These are phyloP conservation scores for Drosophila ezoana DNA, from an alignment of 2,888 invertebrate genomes.

Conservation along the genomic window DNA sequence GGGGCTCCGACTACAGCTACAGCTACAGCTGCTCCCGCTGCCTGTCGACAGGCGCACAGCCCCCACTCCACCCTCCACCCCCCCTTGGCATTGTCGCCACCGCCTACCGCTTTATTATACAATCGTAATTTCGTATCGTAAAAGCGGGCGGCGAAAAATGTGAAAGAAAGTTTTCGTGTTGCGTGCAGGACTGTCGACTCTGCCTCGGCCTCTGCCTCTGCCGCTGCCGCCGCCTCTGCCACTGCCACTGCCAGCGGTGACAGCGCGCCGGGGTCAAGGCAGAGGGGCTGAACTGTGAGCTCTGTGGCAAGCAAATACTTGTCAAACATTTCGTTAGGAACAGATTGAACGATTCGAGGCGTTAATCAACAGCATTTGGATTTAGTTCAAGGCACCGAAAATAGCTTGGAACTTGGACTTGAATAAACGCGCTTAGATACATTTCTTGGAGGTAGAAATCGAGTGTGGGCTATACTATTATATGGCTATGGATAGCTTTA, in stretches of 20 bases:
- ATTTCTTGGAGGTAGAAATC: too few species aligned
- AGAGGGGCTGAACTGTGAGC: conserved; percentile 4
- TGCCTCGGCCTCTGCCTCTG: conserved; percentile 2
- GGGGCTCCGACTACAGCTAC: conserved; percentile 15
- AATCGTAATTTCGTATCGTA: conserved; percentile 77
- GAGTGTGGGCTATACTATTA: too few species aligned
- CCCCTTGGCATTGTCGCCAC: conserved; percentile 1
- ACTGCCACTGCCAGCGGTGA: neutral
- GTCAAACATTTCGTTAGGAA: conserved; percentile 41
- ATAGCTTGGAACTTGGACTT: too few species aligned
- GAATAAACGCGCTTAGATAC: too few species aligned
- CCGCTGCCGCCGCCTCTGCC: neutral
- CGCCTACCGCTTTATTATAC: conserved; percentile 70
- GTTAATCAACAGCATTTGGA: conserved; percentile 44
- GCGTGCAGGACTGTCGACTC: conserved; percentile 62
- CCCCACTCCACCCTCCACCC: neutral
- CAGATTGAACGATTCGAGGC: conserved; percentile 55
- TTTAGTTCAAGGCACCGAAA: conserved; percentile 8
- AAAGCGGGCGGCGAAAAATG: conserved; percentile 74
- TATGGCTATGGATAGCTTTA: too few species aligned
- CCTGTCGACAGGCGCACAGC: neutral
- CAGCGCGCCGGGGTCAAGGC: conserved; percentile 1
- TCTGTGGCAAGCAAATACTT: conserved; percentile 15
- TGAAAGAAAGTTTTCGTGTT: conserved; percentile 74
- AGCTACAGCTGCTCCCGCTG: conserved; percentile 18